These are phyloP conservation scores for Sminthurinus aureus DNA, from an alignment of 2,888 invertebrate species.

Conservation along the genomic window DNA sequence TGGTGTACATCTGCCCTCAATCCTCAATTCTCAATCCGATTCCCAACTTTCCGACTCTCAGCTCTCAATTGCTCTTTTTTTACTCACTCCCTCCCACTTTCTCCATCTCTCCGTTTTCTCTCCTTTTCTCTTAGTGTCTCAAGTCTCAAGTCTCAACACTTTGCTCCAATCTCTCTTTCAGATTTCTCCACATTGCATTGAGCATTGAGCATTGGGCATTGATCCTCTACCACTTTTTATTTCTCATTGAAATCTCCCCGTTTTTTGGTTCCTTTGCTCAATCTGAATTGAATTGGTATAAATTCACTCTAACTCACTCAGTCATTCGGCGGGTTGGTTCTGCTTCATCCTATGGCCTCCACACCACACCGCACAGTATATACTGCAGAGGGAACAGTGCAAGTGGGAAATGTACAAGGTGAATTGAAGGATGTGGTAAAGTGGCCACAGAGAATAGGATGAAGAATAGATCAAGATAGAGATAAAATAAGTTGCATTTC, in stretches of 20 bases:
- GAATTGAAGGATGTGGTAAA: background rate
- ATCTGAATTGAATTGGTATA: slow-evolving; percentile 34
- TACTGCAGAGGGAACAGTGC: too few species aligned
- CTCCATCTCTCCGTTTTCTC: background rate
- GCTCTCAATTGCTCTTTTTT: slow-evolving; percentile 11
- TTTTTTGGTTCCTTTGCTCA: slow-evolving; percentile 23
- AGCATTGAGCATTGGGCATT: background rate
- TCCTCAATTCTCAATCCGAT: slow-evolving; percentile 23
- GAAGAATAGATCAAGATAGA: background rate
- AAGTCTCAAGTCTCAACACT: background rate
- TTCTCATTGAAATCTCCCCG: slow-evolving; percentile 3
- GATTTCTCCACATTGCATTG: background rate
- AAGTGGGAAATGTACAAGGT: too few species aligned
- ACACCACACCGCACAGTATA: too few species aligned
- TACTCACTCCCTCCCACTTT: background rate
- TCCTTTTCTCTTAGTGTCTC: too few species aligned
- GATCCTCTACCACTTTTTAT: slow-evolving; percentile 5
- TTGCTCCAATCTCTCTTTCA: background rate
- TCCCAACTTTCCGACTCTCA: slow-evolving; percentile 18
- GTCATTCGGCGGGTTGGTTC: background rate
- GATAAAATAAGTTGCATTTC: slow-evolving; percentile 32
- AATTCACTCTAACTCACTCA: background rate
- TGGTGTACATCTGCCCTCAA: slow-evolving; percentile 20
- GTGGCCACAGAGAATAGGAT: background rate
- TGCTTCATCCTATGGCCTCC: background rate